Base-by-base conservation (phyloP, 2,888 invertebrate species). In the Epinotia bilunana region DNA sequence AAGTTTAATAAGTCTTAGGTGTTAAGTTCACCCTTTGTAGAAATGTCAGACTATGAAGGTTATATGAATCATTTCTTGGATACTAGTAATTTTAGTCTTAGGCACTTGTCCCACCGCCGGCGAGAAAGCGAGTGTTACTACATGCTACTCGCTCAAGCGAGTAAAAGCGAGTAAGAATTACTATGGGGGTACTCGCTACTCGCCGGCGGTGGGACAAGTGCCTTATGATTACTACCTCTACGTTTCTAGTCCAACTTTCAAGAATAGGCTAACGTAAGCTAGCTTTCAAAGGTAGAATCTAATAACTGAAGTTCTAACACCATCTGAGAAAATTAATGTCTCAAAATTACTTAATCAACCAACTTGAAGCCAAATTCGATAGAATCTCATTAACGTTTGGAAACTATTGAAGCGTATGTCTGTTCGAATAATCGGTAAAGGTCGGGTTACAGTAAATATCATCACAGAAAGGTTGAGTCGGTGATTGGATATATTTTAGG, bases 371-470 rank as follows among this genome's bases (percentile, higher is more conserved):
- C 9, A 28, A 46, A 23, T 23, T 69, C 28, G 46, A 60, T 60
- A 60, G 69, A 69, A 69, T 69, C 28, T 64, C 57, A 64, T 69
- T 74, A 69, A 58, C 64, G 55, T 61, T 61, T 28, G 53, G 70
- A 58, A 64, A 74, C 64, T 74, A 61, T 53, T 55, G 70, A 65
- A 60, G 70, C 74, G 53, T 71, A 49, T 74, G 64, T 23, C 64
- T 71, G 58, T 65, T 65, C 43, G 43, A 46, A 63, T 62, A 68
- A 73, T 55, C 53, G 39, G 5, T 20, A 58, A 63, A 64, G 73
- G 46, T 74, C 57, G 20, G 20, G 46, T 58, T 69, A 58, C 5
- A 53, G 4, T 70, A 70, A 64, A 70, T 70, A 60, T 33, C 63
- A 74, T 57, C 58, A 53, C 53, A 43, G 43, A 64, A 60, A 68